phyloP scores from a whole-genome alignment of 2,113 vertebrate species.

The Hemichromis elongatus region DNA sequence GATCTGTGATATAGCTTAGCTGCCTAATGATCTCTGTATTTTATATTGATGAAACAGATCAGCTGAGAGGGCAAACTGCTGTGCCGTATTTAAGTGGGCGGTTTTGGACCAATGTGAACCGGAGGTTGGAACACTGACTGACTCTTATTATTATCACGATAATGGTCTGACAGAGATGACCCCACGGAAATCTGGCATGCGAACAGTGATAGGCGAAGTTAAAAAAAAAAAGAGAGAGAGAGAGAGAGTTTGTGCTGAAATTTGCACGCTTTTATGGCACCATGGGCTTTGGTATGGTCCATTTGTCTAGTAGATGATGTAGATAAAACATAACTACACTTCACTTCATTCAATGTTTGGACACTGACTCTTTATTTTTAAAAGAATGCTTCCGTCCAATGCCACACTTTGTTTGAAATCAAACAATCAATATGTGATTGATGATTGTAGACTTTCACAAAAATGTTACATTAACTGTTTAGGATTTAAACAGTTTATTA shows the following conservation, averaged over 20 bases:
- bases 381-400: not conserved
- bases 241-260: not conserved
- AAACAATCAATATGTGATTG: not conserved
- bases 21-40: constrained; percentile 69
- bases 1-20: constrained; percentile 67
- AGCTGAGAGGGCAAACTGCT: constrained; percentile 64
- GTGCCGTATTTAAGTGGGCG: constrained; percentile 56
- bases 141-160: constrained; percentile 55
- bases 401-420: not conserved
- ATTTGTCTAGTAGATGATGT: not conserved
- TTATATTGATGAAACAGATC: constrained; percentile 68
- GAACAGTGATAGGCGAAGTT: not conserved
- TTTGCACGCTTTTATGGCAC: not conserved
- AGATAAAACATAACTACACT: not conserved
- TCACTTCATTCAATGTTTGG: not conserved
- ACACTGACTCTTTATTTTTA: not conserved
- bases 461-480: not conserved
- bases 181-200: constrained; percentile 45
- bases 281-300: not conserved
- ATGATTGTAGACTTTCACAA: not conserved
- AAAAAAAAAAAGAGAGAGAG: constrained; percentile 10
- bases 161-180: constrained; percentile 53
- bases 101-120: constrained; percentile 63
- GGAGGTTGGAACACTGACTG: constrained; percentile 55
- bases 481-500: not conserved